Evolutionary conservation across 1,140 invertebrate genomes (phyloP).

Genomic region (honey bee (Apis mellifera)): DNA sequence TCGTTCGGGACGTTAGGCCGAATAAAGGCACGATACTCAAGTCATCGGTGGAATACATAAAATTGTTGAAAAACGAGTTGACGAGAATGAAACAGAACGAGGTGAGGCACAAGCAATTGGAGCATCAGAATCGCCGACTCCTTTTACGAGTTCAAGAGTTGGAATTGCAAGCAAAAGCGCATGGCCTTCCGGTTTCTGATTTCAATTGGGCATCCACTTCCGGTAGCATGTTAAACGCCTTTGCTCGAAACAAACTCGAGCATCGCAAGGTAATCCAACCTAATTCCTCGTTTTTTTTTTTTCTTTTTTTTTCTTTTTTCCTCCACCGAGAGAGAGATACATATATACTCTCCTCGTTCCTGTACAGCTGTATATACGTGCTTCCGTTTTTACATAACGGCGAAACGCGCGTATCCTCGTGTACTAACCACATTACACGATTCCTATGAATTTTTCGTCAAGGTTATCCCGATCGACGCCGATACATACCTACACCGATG

Average conservation of each 20-base stretch:
- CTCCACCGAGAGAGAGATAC: too few species aligned
- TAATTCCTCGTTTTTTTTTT: too few species aligned
- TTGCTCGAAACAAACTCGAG: constrained; percentile 77
- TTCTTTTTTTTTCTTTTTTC: too few species aligned
- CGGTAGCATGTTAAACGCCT: constrained; percentile 72
- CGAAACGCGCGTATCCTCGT: neutral
- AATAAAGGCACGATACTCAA: constrained; percentile 99
- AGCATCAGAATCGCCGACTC: constrained; percentile 91
- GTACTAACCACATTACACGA: neutral
- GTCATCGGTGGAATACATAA: constrained; percentile 98
- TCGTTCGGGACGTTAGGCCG: constrained; percentile 92
- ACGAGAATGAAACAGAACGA: constrained; percentile 91
- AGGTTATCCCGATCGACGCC: constrained; percentile 36
- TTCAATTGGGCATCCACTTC: constrained; percentile 80
- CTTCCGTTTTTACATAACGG: neutral
- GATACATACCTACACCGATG: constrained; percentile 19
- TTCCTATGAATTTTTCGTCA: constrained; percentile 33
- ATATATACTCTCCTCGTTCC: too few species aligned
- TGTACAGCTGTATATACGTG: neutral
- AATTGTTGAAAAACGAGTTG: constrained; percentile 92
- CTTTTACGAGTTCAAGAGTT: constrained; percentile 88
- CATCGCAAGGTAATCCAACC: constrained; percentile 76
- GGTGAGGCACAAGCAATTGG: constrained; percentile 89
- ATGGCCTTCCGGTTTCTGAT: constrained; percentile 85
- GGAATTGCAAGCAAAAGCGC: constrained; percentile 86